These are phyloP conservation scores for Chrysolina americana DNA, from an alignment of 2,888 invertebrate genomes.

Conservation along the genomic window DNA sequence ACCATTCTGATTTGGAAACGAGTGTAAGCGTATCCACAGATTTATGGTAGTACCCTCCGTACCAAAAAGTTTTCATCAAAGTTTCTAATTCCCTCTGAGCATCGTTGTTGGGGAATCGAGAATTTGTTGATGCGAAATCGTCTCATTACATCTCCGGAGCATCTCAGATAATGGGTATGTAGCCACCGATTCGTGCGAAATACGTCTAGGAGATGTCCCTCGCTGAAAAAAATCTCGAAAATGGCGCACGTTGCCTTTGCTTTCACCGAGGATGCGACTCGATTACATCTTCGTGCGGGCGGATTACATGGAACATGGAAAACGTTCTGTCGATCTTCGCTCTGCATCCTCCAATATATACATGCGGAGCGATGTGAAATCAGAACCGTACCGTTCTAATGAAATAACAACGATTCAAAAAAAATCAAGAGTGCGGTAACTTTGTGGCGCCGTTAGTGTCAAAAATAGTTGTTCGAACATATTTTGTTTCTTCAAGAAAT, in stretches of 20 bases:
- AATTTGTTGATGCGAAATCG: constrained; percentile 29
- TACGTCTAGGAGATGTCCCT: constrained; percentile 34
- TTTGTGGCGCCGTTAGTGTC: no score
- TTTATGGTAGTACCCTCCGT: no score
- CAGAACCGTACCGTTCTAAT: no score
- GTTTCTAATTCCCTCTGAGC: background rate
- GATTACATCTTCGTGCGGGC: constrained; percentile 38
- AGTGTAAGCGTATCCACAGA: no score
- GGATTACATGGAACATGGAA: constrained; percentile 37
- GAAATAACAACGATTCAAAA: no score
- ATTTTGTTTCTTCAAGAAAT: no score
- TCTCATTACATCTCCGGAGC: constrained; percentile 25
- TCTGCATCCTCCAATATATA: background rate
- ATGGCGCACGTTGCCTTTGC: constrained; percentile 34
- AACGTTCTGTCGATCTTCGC: constrained; percentile 1
- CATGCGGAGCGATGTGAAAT: background rate
- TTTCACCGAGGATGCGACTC: constrained; percentile 36
- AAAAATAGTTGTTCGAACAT: no score
- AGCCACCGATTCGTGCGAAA: constrained; percentile 32
- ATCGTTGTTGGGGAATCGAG: constrained; percentile 3
- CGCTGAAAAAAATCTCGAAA: constrained; percentile 28
- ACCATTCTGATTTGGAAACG: no score
- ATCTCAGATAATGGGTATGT: constrained; percentile 21
- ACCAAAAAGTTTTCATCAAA: background rate
- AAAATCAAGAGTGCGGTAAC: no score